phyloP scores from a whole-genome alignment of 2,797 vertebrate species.

The Rhinoraja longicauda region DNA sequence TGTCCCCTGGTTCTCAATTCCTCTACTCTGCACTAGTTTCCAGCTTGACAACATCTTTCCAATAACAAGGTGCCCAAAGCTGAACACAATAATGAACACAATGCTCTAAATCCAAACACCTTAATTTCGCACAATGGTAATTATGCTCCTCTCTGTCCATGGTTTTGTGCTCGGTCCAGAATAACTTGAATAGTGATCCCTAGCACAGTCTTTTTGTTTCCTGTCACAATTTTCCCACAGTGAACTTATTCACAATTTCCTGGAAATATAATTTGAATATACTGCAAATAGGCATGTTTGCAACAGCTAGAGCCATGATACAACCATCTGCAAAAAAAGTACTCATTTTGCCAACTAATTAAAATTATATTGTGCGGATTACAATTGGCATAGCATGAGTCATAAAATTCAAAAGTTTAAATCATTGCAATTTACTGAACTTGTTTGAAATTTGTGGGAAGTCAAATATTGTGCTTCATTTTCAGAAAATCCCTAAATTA shows the following conservation, averaged over 20 bases:
- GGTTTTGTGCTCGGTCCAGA: no score
- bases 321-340: neutral
- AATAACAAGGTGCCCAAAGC: no score
- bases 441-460: neutral
- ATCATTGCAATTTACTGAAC: neutral
- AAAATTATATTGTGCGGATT: neutral
- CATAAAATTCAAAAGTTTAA: constrained; percentile 11
- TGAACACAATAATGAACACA: no score
- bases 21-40: no score
- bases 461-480: neutral
- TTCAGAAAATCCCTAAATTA: neutral
- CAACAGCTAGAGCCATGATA: no score
- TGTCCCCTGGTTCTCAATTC: no score
- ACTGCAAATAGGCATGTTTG: no score
- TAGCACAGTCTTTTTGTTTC: neutral
- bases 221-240: neutral
- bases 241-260: neutral
- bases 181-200: neutral
- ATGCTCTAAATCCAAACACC: no score
- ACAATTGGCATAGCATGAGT: neutral
- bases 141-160: no score
- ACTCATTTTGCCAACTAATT: neutral
- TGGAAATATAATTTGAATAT: neutral
- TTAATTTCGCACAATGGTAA: no score
- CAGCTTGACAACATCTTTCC: no score